These are phyloP conservation scores for Sialia sialis DNA, from an alignment of 2,113 vertebrate species.

Conservation along the genomic window DNA sequence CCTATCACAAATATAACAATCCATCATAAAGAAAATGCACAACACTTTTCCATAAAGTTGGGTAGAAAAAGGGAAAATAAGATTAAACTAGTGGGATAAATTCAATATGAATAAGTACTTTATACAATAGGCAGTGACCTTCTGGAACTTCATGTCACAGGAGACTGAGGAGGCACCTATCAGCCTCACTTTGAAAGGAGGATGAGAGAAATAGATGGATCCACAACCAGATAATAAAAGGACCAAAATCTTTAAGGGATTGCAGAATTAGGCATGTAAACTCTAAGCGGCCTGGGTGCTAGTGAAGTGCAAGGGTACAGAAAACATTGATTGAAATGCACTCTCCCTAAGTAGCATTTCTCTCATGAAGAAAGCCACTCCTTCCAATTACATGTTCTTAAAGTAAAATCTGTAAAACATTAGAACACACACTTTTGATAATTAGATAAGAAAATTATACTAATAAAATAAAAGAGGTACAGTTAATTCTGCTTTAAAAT, in stretches of 20 bases:
- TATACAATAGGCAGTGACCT: background rate
- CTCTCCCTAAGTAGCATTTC: background rate
- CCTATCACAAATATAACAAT: background rate
- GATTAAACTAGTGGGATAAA: background rate
- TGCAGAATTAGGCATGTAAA: background rate
- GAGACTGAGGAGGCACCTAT: background rate
- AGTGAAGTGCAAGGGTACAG: background rate
- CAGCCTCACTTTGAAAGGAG: background rate
- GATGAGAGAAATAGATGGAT: background rate
- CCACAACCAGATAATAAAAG: background rate
- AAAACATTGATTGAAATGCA: background rate
- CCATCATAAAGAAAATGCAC: background rate
- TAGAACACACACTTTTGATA: background rate
- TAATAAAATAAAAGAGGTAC: background rate
- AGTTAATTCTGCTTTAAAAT: background rate
- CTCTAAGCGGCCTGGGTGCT: background rate
- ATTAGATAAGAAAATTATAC: background rate
- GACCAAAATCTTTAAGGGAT: background rate
- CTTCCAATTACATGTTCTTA: background rate
- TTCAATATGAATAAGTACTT: background rate
- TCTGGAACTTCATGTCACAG: background rate
- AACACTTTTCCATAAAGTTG: background rate
- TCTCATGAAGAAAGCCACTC: background rate
- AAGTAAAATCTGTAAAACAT: background rate
- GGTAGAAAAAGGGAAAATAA: background rate